Percentiles rank a stretch among this genome's conserved stretches.
phyloP scores from a whole-genome alignment of 1,140 invertebrate genomes.

The Lutraria rhynchaena region DNA sequence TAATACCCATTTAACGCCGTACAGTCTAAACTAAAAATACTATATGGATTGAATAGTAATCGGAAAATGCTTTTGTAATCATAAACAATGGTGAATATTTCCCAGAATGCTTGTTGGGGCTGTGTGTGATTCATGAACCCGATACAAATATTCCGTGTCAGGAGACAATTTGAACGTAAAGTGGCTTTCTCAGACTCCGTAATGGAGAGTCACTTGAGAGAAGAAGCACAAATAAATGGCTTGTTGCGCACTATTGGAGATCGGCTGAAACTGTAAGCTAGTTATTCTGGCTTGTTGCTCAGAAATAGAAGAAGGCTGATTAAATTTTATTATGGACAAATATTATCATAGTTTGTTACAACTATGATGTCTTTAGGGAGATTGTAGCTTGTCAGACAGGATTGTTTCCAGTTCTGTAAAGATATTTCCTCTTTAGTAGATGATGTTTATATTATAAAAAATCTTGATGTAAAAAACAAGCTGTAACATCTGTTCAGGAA shows the following conservation, averaged over 20 bases:
- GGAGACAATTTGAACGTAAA: constrained; percentile 35
- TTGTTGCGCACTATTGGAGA: constrained; percentile 49
- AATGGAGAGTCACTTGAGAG: constrained; percentile 52
- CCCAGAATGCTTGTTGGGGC: constrained; percentile 3
- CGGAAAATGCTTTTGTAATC: constrained; percentile 48
- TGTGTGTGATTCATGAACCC: constrained; percentile 30
- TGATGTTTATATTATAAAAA: too few relatives aligned
- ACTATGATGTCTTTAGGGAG: too few relatives aligned
- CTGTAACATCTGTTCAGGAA: too few relatives aligned
- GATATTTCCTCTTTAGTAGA: too few relatives aligned
- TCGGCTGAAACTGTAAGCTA: neutral
- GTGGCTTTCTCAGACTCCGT: constrained; percentile 37
- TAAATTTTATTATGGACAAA: constrained; percentile 26
- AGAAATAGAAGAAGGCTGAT: constrained; percentile 10
- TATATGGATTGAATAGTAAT: constrained; percentile 45
- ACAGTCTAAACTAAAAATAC: constrained; percentile 33
- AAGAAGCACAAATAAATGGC: constrained; percentile 32
- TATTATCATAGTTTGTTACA: too few relatives aligned
- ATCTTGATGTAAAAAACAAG: too few relatives aligned
- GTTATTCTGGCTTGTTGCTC: constrained; percentile 20
- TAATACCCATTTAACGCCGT: constrained; percentile 37
- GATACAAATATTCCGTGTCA: constrained; percentile 44
- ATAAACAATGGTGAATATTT: constrained; percentile 48
- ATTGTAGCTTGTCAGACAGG: too few relatives aligned
- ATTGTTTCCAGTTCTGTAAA: too few relatives aligned